A percentile compares a stretch with the other conserved stretches of the same genome.
Conservation (phyloP, 2,113 vertebrate genomes). For the Macrotis lagotis region DNA sequence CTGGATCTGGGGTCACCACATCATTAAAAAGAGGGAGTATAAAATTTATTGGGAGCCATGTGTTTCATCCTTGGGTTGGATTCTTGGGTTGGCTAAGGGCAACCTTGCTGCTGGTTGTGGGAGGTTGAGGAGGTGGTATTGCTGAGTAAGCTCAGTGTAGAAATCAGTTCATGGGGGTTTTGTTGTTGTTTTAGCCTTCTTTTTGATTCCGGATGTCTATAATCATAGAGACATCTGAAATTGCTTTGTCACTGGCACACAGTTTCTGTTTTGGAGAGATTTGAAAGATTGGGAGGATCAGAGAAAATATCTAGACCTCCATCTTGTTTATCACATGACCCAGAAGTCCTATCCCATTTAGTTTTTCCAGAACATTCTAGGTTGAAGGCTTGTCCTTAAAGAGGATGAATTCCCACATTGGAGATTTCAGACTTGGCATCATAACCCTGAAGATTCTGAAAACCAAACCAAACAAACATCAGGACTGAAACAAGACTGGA, state of each 20-base stretch:
- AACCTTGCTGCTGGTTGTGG: not conserved
- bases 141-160: not conserved
- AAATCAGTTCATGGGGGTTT: not conserved
- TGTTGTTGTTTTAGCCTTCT: not conserved
- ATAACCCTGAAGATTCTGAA: constrained; percentile 96
- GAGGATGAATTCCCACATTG: constrained; percentile 96
- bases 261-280: not conserved
- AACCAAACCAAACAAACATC: constrained; percentile 86
- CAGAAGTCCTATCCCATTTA: constrained; percentile 92
- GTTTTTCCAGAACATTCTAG: constrained; percentile 97
- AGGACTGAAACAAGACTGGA: constrained; percentile 96
- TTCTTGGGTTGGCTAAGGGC: not conserved
- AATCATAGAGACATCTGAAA: not conserved
- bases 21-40: not conserved
- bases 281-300: not conserved
- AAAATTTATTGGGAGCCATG: not conserved
- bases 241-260: not conserved
- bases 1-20: not conserved
- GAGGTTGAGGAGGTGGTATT: not conserved
- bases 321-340: not conserved
- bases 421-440: constrained; percentile 98
- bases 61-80: not conserved
- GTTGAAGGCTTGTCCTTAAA: constrained; percentile 99
- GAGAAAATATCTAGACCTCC: not conserved
- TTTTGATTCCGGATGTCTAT: not conserved